Conservation (phyloP, 2,888 invertebrate genomes). For the Drosophila conformis region DNA sequence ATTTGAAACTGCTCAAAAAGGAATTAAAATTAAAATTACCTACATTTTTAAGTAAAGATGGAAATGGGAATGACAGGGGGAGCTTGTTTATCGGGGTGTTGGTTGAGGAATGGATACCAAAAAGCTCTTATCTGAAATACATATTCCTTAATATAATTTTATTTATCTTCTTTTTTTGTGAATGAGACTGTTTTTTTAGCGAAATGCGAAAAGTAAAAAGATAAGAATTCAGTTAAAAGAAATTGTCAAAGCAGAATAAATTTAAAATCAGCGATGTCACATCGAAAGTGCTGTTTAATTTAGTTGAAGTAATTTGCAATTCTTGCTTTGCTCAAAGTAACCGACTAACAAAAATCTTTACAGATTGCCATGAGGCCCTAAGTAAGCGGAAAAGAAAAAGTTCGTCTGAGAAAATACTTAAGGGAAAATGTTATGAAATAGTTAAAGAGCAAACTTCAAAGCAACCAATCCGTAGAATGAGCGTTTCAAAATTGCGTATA, state of each 20-base stretch:
- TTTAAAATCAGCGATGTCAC: background rate
- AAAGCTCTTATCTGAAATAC: background rate
- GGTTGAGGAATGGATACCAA: background rate
- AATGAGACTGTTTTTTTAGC: background rate
- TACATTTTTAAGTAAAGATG: background rate
- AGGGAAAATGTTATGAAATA: background rate
- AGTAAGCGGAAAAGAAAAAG: background rate
- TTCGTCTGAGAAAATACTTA: background rate
- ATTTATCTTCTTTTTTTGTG: background rate
- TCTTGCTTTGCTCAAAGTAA: background rate
- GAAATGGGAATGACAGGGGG: background rate
- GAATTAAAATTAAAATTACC: background rate
- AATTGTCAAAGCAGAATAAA: background rate
- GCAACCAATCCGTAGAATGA: constrained; percentile 28
- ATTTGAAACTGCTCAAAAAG: background rate
- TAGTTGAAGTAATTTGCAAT: background rate
- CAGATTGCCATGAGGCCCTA: no score
- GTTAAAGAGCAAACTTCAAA: background rate
- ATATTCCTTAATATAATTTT: background rate
- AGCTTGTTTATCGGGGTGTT: background rate
- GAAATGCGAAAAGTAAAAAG: background rate
- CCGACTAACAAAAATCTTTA: background rate
- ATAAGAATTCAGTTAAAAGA: background rate
- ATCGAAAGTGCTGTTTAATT: background rate
- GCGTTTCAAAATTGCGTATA: constrained; percentile 49